Evolutionary conservation across 2,113 vertebrate genomes (phyloP), one percentile per base, ranked within the genome.

Genomic region (Hemichromis elongatus): DNA sequence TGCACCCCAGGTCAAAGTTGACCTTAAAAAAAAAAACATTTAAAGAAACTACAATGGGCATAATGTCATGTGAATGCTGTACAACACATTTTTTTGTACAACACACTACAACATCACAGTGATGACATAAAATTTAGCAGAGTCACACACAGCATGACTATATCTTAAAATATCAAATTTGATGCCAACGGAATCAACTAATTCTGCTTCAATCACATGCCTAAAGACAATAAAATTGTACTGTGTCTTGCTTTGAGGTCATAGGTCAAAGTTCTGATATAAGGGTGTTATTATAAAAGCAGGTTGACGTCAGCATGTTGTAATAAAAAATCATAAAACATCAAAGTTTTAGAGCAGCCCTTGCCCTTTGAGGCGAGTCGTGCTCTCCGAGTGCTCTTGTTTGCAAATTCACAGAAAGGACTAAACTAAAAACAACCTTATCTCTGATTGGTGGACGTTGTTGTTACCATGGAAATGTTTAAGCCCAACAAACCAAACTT

Each of bases 381-480:
- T 35, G 33, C 28, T 61, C 57, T 33, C 57, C 3, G 5, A 61
- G 57, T 11, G 57, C 3, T 16, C 18, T 61, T 61, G 18, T 61
- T 45, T 70, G 66, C 13, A 18, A 45, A 18, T 8, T 70, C 21
- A 18, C 5, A 5, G 37, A 45, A 45, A 45, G 2, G 13, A 24
- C 63, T 70, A 61, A 33, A 35, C 57, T 33, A 42, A 70, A 63
- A 70, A 70, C 37, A 70, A 37, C 2, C 2, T 6, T 3, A 2
- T 70, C 13, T 26, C 66, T 70, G 21, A 70, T 26, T 0, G 8
- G 37, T 70, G 8, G 63, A 70, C 3, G 2, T 21, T 0, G 21
- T 37, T 45, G 63, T 70, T 42, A 26, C n/a, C 37, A 9, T 68
- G 63, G 37, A 45, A 68, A 40, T 45, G 63, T 42, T 1, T 13